Base-by-base conservation (phyloP, 2,113 vertebrate species). In the Okapia johnstoni region DNA sequence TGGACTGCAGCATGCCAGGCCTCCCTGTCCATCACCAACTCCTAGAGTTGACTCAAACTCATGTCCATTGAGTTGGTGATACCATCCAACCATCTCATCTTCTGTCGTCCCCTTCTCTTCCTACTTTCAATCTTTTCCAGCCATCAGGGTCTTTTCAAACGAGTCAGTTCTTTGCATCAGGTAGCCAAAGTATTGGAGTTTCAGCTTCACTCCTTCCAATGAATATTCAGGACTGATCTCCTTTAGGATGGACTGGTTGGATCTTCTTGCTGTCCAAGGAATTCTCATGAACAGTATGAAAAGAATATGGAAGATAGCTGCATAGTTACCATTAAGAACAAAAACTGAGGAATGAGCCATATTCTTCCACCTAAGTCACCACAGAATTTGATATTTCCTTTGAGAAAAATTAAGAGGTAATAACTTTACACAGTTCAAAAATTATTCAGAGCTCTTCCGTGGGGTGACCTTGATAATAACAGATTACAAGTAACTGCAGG, bases 401-500 rank as follows among this genome's bases (percentile, higher is more conserved):
- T 83, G 19, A 9, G 19, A 54, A 90, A 90, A 95, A 88, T 40
- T 54, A 91, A 93, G 55, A 94, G 17, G 33, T 88, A 66, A 96
- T 76, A 95, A 90, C 16, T 55, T 60, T 8, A 83, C 33, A 63
- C 54, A 28, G 5, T 46, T 93, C 76, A 17, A 10, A 57, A 77
- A 36, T 30, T 85, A 83, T 86, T 95, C 26, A 60, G 58, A 95
- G 60, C 81, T 52, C 30, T 92, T 93, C 70, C 1, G 0, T 43
- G 28, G 61, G 5, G 55, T 96, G 60, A 93, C 50, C 93, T 93
- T 97, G 81, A 83, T 86, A 97, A 97, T 77, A 93, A 95, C 16
- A 93, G n/a, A 95, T 77, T 93, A 88, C 43, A 85, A 95, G 73
- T 85, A 95, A 94, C 66, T 95, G 33, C 52, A 88, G 90, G 54